Evolutionary conservation across 2,888 invertebrate species (phyloP), one percentile per base, ranked within the genome.

Genomic region (Patella ulyssiponensis): DNA sequence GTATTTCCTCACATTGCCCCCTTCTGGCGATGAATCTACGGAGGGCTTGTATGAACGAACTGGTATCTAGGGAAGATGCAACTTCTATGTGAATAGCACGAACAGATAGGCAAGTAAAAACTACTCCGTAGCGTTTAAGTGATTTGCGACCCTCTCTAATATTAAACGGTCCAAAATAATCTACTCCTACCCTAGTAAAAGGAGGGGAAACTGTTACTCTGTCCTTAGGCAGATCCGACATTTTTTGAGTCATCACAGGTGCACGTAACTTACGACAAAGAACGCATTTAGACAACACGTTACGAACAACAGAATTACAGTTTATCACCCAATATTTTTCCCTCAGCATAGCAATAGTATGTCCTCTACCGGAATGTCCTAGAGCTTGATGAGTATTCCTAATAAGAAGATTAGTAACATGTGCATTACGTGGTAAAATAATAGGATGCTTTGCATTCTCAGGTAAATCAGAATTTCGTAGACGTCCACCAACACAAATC

Each of bases 31-130:
- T 20, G 74, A 82, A 82, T 20, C 75, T 58, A 9, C 75, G 53
- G 9, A 81, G 23, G 3, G 77, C 80, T n/a, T 81, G 74, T n/a
- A 81, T 79, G 20, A 58, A 58, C 9, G 76, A 77, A n/a, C 58
- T 69, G 52, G 79, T 77, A 69, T 77, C 74, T 2, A 81, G 71
- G 20, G 78, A 71, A 23, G 70, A 58, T 3, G 78, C 76, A 12
- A 80, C 71, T 69, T 82, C 81, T 2, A 82, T 53, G 56, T 82
- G 80, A 23, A 79, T 71, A 3, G 81, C 82, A 56, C 80, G 53
- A 3, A 73, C 58, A 51, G 71, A 15, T 14, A 79, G 51, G 44
- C 82, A 81, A 11, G 82, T 82, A 51, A 82, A 82, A 15, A 82
- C 73, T 15, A 80, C 80, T 14, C 77, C 82, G 71, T 82, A 82